Evolutionary conservation across 2,113 vertebrate genomes (phyloP).

Genomic region (Dipodomys stephensi): DNA sequence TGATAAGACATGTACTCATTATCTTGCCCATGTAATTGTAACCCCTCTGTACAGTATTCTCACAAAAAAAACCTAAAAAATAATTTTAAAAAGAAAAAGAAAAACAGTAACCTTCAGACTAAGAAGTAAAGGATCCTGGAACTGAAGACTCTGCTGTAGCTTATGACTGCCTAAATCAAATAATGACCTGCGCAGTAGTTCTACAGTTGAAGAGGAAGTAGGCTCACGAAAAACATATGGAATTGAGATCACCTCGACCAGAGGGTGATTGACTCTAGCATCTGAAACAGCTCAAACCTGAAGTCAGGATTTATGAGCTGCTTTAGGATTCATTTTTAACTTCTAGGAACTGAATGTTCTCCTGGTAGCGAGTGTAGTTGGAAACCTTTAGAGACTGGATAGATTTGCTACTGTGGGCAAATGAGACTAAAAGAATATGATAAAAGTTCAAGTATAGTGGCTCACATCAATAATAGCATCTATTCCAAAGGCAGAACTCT

Average conservation of each 20-base stretch:
- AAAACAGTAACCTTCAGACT: background rate
- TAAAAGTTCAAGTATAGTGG: too few species aligned
- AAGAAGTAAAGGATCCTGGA: background rate
- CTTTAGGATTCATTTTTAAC: slow-evolving; percentile 71
- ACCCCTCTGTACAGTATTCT: too few species aligned
- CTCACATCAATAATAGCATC: too few species aligned
- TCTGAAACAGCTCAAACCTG: slow-evolving; percentile 63
- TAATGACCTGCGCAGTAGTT: background rate
- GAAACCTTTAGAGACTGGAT: slow-evolving; percentile 39
- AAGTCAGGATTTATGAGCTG: slow-evolving; percentile 72
- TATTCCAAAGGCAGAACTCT: too few species aligned
- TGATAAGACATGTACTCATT: too few species aligned
- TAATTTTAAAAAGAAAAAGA: too few species aligned
- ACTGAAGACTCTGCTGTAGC: background rate
- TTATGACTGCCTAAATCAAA: background rate
- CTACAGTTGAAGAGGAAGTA: slow-evolving; percentile 17
- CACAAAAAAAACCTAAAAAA: too few species aligned
- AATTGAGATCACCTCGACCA: slow-evolving; percentile 61
- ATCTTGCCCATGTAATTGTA: too few species aligned
- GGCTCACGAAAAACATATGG: background rate
- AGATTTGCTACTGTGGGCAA: slow-evolving; percentile 32
- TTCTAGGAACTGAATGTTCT: slow-evolving; percentile 74
- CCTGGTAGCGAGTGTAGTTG: slow-evolving; percentile 66
- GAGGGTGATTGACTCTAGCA: slow-evolving; percentile 72
- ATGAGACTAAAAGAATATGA: background rate